phyloP scores from a whole-genome alignment of 1,140 invertebrate species.

The Drosophila guanche region DNA sequence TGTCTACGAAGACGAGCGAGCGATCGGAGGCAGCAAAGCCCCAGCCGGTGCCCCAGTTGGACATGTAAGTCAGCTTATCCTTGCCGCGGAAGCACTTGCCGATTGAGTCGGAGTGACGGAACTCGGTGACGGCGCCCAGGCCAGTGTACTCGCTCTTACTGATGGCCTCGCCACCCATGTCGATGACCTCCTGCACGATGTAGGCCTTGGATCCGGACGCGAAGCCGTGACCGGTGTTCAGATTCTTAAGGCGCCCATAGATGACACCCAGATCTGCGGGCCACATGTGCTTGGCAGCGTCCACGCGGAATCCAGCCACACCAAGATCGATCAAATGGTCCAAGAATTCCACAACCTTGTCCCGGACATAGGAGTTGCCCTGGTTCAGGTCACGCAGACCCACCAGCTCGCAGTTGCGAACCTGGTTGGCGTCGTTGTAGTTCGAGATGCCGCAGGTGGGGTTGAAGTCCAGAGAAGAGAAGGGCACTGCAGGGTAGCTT shows the following conservation, averaged over 20 bases:
- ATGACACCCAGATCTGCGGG: conserved; percentile 86
- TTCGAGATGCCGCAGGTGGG: conserved; percentile 85
- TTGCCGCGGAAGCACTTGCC: conserved; percentile 85
- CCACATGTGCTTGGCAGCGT: conserved; percentile 92
- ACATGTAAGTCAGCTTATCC: conserved; percentile 85
- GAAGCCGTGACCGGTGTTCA: conserved; percentile 87
- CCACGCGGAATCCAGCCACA: conserved; percentile 90
- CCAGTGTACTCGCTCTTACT: conserved; percentile 86
- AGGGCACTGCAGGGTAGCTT: conserved; percentile 87
- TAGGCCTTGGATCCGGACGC: conserved; percentile 85
- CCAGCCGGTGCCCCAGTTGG: conserved; percentile 85
- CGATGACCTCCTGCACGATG: conserved; percentile 93
- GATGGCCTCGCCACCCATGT: conserved; percentile 85
- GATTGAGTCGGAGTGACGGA: conserved; percentile 86
- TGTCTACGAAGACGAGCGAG: conserved; percentile 86
- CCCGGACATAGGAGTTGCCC: conserved; percentile 86
- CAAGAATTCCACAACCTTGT: conserved; percentile 87
- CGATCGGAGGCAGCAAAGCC: conserved; percentile 84
- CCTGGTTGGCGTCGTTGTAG: conserved; percentile 86
- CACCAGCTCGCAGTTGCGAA: conserved; percentile 89
- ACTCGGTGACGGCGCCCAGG: conserved; percentile 90
- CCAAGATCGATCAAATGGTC: conserved; percentile 89
- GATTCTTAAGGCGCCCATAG: conserved; percentile 84
- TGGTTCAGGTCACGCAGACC: conserved; percentile 90
- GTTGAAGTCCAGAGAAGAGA: conserved; percentile 85